Percentiles rank a stretch among this genome's conserved stretches.
These are phyloP conservation scores for Epinephelus coioides DNA, from an alignment of 2,797 vertebrate genomes.

Conservation along the genomic window DNA sequence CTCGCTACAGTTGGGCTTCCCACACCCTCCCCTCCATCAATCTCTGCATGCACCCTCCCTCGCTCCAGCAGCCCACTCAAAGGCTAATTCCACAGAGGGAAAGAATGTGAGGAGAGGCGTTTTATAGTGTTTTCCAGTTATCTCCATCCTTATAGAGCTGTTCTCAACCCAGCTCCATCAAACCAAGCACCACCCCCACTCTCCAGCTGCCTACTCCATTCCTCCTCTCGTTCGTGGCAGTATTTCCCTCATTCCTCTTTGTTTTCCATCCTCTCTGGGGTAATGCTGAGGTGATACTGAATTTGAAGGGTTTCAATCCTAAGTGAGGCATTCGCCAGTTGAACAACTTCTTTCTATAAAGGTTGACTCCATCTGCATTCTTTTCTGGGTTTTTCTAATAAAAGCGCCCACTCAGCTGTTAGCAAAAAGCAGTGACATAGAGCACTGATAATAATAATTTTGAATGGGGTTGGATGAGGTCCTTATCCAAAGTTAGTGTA, in stretches of 20 bases:
- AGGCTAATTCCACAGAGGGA: constrained; percentile 79
- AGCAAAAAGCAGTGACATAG: too few relatives aligned
- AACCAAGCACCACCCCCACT: constrained; percentile 72
- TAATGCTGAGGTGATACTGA: constrained; percentile 32
- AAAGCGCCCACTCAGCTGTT: too few relatives aligned
- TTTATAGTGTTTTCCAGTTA: constrained; percentile 83
- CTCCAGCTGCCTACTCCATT: constrained; percentile 74
- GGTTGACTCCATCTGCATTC: too few relatives aligned
- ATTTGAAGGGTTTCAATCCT: constrained; percentile 47
- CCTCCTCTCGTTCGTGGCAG: constrained; percentile 55
- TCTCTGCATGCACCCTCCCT: constrained; percentile 67
- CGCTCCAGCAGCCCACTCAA: constrained; percentile 77
- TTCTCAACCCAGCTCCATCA: constrained; percentile 75
- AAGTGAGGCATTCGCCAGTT: constrained; percentile 43
- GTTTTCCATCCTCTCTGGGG: constrained; percentile 49
- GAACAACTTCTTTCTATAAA: constrained; percentile 27
- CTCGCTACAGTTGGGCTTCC: constrained; percentile 72
- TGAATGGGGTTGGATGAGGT: too few relatives aligned
- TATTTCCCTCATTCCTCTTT: constrained; percentile 60
- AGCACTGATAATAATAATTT: too few relatives aligned
- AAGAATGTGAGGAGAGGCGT: constrained; percentile 76
- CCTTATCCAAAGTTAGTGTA: too few relatives aligned
- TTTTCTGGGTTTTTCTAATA: too few relatives aligned
- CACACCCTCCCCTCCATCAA: constrained; percentile 72
- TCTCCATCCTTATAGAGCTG: constrained; percentile 77